phyloP scores from a whole-genome alignment of 1,140 invertebrate species.

The Hesperophylax magnus region DNA sequence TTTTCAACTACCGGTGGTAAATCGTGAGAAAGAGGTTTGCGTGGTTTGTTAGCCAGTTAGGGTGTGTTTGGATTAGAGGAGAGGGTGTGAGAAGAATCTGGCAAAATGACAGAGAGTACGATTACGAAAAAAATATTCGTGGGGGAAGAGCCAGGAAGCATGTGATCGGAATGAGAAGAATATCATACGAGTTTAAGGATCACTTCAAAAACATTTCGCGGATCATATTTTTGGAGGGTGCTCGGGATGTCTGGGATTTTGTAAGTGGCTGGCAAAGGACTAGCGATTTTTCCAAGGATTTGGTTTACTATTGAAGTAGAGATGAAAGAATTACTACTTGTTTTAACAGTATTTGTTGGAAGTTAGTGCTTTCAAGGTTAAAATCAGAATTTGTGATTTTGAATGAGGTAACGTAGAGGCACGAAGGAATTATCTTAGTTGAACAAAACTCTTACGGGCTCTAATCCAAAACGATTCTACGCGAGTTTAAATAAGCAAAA shows the following conservation, averaged over 20 bases:
- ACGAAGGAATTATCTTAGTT: no score
- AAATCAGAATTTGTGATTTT: no score
- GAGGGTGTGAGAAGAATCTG: background rate
- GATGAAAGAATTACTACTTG: no score
- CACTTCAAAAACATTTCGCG: conserved; percentile 5
- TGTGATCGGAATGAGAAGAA: conserved; percentile 39
- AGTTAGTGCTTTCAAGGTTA: no score
- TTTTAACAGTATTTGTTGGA: no score
- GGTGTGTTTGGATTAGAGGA: conserved; percentile 2
- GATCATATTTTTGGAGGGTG: background rate
- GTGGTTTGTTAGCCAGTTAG: conserved; percentile 11
- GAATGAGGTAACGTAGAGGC: no score
- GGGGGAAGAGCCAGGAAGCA: background rate
- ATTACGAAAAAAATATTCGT: no score
- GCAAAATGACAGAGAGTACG: background rate
- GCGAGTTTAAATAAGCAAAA: no score
- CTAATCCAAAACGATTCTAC: no score
- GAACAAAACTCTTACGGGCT: no score
- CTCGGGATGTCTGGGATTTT: conserved; percentile 16
- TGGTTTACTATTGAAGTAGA: no score
- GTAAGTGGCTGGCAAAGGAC: background rate
- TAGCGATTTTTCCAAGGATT: no score
- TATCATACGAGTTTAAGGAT: conserved; percentile 14
- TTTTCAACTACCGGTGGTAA: background rate
- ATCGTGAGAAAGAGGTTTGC: conserved; percentile 14